These are phyloP conservation scores for Leptopilina drosophilae DNA, from an alignment of 2,888 invertebrate genomes.

Conservation along the genomic window DNA sequence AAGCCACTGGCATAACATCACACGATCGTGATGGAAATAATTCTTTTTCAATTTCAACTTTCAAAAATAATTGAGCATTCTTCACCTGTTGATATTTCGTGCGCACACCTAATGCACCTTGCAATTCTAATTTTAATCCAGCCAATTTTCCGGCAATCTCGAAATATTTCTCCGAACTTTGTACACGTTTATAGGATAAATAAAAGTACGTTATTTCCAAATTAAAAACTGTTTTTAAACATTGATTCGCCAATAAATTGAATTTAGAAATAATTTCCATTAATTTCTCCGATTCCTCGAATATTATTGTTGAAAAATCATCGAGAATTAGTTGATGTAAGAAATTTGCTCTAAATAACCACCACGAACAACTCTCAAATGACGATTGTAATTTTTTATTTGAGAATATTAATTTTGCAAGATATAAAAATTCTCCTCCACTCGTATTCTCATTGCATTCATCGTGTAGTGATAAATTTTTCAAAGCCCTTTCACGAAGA, in stretches of 20 bases:
- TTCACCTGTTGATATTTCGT: conserved; percentile 92
- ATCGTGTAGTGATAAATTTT: conserved; percentile 72
- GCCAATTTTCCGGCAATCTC: conserved; percentile 81
- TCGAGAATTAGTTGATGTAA: conserved; percentile 88
- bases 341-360: conserved; percentile 85
- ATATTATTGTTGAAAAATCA: conserved; percentile 85
- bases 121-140: conserved; percentile 83
- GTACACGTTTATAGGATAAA: conserved; percentile 85
- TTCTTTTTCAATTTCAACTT: conserved; percentile 79
- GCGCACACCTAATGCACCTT: conserved; percentile 91
- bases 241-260: conserved; percentile 54
- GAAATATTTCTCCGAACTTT: conserved; percentile 84
- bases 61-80: conserved; percentile 89
- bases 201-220: conserved; percentile 83
- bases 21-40: conserved; percentile 76
- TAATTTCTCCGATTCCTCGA: conserved; percentile 80
- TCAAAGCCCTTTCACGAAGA: conserved; percentile 66
- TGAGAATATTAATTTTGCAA: conserved; percentile 73
- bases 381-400: conserved; percentile 74
- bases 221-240: conserved; percentile 76
- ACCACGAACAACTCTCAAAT: conserved; percentile 79
- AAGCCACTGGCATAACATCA: conserved; percentile 81
- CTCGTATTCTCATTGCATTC: conserved; percentile 70
- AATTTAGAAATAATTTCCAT: conserved; percentile 72
- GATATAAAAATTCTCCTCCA: conserved; percentile 72